phyloP scores from a whole-genome alignment of 2,797 vertebrate species.

The Thalassophryne amazonica region DNA sequence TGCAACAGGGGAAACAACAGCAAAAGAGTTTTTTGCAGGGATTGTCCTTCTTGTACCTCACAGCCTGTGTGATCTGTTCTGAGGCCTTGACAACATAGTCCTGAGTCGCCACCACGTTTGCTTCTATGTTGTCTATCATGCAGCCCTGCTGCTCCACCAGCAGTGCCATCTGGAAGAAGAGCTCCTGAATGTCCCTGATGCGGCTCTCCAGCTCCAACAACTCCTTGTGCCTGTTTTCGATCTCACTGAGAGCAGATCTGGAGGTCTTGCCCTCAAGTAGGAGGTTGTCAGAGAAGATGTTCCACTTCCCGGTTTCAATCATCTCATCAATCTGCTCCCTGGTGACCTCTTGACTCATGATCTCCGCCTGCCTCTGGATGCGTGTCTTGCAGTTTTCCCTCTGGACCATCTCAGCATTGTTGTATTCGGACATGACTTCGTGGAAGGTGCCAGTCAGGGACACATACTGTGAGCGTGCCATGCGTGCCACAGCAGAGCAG shows the following conservation, averaged over 20 bases:
- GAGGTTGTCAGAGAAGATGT: conserved; percentile 91
- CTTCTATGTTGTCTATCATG: conserved; percentile 88
- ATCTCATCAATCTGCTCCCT: conserved; percentile 93
- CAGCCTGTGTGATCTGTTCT: conserved; percentile 80
- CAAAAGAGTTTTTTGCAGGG: conserved; percentile 89
- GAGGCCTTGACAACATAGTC: conserved; percentile 85
- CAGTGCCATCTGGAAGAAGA: conserved; percentile 90
- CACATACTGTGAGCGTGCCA: conserved; percentile 81
- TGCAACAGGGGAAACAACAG: conserved; percentile 88
- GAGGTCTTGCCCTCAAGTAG: conserved; percentile 85
- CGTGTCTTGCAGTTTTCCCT: conserved; percentile 93
- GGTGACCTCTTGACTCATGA: conserved; percentile 93
- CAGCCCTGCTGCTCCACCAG: conserved; percentile 91
- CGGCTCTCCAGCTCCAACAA: conserved; percentile 90
- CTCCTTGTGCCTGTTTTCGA: conserved; percentile 93
- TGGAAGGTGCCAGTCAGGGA: conserved; percentile 85
- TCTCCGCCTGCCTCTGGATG: conserved; percentile 94
- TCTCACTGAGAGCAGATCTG: conserved; percentile 87
- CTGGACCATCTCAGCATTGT: conserved; percentile 88
- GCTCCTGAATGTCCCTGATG: conserved; percentile 89
- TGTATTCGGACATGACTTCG: conserved; percentile 87
- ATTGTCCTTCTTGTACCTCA: conserved; percentile 85
- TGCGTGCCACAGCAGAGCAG: conserved; percentile 81
- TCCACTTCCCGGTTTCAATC: conserved; percentile 95
- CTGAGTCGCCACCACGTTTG: conserved; percentile 82